Conservation (phyloP, 2,113 vertebrate species). For the Oryctolagus cuniculus region mOryCun1.1 NC_091447.1:51811001-51811500, state of each 20-base stretch:
- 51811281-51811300: background rate
- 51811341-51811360: background rate
- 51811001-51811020: no score
- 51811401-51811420: background rate
- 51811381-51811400: background rate
- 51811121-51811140: no score
- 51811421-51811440: background rate
- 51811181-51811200: background rate
- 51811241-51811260: background rate
- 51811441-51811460: background rate
- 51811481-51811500: background rate
- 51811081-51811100: no score
- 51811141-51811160: no score
- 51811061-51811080: no score
- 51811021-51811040: no score
- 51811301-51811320: fast-evolving
- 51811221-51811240: background rate
- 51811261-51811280: background rate
- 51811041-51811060: no score
- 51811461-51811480: background rate
- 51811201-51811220: background rate
- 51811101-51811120: no score
- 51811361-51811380: background rate
- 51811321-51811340: background rate
- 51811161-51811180: background rate